Percentiles rank a stretch among this genome's conserved stretches.
Evolutionary conservation across 2,113 vertebrate genomes (phyloP).

Genomic region (Terrapene triunguis): DNA sequence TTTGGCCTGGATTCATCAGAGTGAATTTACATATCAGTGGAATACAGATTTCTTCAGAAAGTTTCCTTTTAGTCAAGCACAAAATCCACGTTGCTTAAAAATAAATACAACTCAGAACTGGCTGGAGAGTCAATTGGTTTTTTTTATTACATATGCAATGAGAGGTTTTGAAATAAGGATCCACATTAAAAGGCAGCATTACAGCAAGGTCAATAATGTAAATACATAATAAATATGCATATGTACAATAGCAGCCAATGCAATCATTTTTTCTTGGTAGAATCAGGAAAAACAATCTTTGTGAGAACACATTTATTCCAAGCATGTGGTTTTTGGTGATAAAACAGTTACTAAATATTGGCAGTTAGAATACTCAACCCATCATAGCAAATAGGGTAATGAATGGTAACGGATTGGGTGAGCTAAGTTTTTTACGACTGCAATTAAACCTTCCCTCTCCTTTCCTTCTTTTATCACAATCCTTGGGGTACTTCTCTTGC

Average conservation of each 20-base stretch:
- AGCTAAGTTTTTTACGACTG: rapidly evolving
- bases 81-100: background rate
- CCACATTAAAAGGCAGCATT: background rate
- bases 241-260: background rate
- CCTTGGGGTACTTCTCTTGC: background rate
- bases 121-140: background rate
- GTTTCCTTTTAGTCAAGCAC: background rate
- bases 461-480: background rate
- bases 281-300: background rate
- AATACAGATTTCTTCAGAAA: background rate
- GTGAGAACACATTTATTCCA: background rate
- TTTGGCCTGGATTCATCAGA: rapidly evolving
- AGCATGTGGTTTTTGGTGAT: background rate
- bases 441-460: background rate
- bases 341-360: background rate
- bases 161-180: background rate
- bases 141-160: conserved; percentile 18
- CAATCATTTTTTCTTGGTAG: background rate
- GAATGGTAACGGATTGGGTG: background rate
- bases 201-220: background rate
- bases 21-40: rapidly evolving
- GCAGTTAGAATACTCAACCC: background rate
- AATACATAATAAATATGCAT: background rate
- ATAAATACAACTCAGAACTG: background rate
- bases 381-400: background rate